Evolutionary conservation across 2,888 invertebrate genomes (phyloP), one percentile per base, ranked within the genome.

Genomic region (Philaethria dido): DNA sequence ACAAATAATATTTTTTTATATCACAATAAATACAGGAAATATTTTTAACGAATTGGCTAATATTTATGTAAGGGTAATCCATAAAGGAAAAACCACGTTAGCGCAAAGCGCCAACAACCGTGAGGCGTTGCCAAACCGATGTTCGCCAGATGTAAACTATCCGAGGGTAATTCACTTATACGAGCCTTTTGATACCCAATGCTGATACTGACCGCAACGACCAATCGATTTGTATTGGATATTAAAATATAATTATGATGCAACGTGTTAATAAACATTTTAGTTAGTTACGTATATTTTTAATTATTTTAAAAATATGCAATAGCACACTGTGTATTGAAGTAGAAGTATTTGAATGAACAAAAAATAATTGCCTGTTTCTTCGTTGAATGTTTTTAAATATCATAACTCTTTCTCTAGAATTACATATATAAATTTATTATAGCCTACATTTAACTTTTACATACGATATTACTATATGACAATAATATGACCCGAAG

Each of bases 31-130:
- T 42, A 29, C 50, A 45, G 48, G 42, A 13, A 47, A n/a, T 0
- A 44, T 8, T 42, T 50, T 33, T 65, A 44, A 47, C 25, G 25
- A 64, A 59, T 65, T 62, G 61, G 29, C 62, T 47, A 61, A 68
- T 62, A 61, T 70, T 70, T 64, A 68, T 59, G 65, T 69, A 74
- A 71, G 66, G 63, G 66, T 55, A 29, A 64, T 66, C 69, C 67
- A 71, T 74, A 75, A 73, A 73, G 68, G 73, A 75, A 74, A 75
- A 75, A 75, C 74, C 74, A 65, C 72, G 73, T 70, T 71, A 72
- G 73, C 73, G 70, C 62, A 68, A 70, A 73, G 59, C 71, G 69
- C 71, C 71, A 69, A 73, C 74, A 69, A 70, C 69, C 69, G 67
- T 62, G 66, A 45, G 64, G 71, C 72, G 73, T 70, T 75, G 75